Evolutionary conservation across 2,797 vertebrate species (phyloP).

Genomic region (Trichosurus vulpecula): DNA sequence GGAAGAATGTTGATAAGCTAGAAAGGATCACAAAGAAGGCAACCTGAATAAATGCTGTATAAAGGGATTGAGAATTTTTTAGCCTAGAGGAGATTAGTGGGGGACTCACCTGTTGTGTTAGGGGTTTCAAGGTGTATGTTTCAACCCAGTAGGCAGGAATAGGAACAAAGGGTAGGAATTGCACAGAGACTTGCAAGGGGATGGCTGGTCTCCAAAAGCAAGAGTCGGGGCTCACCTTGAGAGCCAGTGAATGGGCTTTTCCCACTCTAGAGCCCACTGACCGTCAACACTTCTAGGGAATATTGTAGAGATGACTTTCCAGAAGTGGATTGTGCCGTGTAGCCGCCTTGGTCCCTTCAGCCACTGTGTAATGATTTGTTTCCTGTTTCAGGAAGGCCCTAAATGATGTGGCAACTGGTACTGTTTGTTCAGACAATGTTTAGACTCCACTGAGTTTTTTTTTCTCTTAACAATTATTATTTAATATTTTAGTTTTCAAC

Average conservation of each 20-base stretch:
- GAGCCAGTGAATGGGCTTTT: background rate
- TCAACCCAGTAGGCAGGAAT: background rate
- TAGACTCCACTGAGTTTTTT: background rate
- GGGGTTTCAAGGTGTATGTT: background rate
- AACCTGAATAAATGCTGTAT: background rate
- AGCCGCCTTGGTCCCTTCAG: background rate
- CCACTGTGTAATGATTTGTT: background rate
- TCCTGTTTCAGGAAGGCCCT: background rate
- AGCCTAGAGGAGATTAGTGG: background rate
- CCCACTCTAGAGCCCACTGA: background rate
- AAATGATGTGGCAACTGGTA: background rate
- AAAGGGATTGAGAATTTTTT: background rate
- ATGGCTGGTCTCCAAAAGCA: too few species aligned
- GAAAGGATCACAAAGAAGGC: background rate
- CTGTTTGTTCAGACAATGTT: background rate
- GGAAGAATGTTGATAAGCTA: background rate
- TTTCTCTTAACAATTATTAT: too few species aligned
- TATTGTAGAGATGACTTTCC: background rate
- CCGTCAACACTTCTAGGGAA: too few species aligned
- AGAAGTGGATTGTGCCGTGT: background rate
- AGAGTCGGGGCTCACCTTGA: background rate
- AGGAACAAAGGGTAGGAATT: background rate
- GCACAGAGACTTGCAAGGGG: background rate
- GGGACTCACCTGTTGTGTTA: fast-evolving
- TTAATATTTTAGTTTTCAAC: too few species aligned